Conservation (phyloP, 2,797 vertebrate species). For the Chiroxiphia lanceolata region DNA sequence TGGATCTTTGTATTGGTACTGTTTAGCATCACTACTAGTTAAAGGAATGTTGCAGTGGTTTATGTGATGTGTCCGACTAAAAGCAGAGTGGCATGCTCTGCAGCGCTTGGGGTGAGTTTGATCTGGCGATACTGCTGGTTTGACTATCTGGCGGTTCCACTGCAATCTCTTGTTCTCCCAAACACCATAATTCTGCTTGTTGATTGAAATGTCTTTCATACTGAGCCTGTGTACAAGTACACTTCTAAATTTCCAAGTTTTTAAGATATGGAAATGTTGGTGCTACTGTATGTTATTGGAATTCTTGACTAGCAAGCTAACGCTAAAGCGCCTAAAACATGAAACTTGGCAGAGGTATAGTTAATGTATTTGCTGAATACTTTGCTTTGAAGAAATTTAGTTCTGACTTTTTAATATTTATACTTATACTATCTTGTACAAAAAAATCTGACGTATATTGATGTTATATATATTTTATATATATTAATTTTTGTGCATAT, state of each 20-base stretch:
- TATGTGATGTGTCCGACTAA: neutral
- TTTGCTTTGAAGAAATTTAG: neutral
- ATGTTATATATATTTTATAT: neutral
- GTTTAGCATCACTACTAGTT: neutral
- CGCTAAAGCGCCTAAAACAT: neutral
- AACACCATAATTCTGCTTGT: neutral
- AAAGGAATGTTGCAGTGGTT: neutral
- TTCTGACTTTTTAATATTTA: neutral
- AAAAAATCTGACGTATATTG: neutral
- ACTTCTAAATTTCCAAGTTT: neutral
- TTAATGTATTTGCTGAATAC: neutral
- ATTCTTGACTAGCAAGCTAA: neutral
- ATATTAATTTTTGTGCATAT: neutral
- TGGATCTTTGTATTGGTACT: neutral
- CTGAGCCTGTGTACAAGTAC: neutral
- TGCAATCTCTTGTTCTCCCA: neutral
- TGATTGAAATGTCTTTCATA: neutral
- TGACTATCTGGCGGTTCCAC: rapidly evolving
- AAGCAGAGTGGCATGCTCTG: neutral
- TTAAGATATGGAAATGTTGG: neutral
- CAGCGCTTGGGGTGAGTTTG: neutral
- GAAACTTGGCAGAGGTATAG: neutral
- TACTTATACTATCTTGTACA: neutral
- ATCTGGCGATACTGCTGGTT: neutral
- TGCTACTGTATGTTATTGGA: neutral